Percentiles rank a stretch among this genome's conserved stretches.
These are phyloP conservation scores for Antheraea pernyi DNA, from an alignment of 1,140 invertebrate species.

Conservation along the genomic window DNA sequence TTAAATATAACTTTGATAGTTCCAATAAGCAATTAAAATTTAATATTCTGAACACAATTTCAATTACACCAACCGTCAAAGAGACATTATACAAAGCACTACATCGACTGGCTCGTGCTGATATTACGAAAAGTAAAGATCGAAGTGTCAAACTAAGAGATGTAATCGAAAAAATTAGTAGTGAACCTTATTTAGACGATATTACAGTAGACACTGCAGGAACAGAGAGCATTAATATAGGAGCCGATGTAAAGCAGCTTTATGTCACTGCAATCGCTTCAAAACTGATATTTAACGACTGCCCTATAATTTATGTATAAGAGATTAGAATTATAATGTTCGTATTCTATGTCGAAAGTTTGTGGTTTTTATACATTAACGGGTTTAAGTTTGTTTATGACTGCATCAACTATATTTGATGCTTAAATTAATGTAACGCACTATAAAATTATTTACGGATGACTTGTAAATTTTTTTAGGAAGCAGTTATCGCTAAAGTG, in stretches of 20 bases:
- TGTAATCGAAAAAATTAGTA: slow-evolving; percentile 23
- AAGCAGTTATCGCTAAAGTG: neutral
- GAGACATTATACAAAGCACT: slow-evolving; percentile 38
- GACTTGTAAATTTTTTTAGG: neutral
- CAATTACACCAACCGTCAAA: slow-evolving; percentile 36
- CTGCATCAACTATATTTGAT: slow-evolving; percentile 10
- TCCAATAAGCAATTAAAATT: neutral
- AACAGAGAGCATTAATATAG: slow-evolving; percentile 24
- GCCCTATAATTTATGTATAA: slow-evolving; percentile 59
- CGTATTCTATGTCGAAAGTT: slow-evolving; percentile 46
- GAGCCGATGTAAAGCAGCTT: slow-evolving; percentile 44
- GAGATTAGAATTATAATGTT: slow-evolving; percentile 64
- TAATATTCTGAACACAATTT: slow-evolving; percentile 20
- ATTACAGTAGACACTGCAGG: slow-evolving; percentile 28
- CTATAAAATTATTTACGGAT: slow-evolving; percentile 1
- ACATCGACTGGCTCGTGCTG: slow-evolving; percentile 44
- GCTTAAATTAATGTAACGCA: neutral
- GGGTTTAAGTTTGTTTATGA: slow-evolving; percentile 23
- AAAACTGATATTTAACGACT: slow-evolving; percentile 65
- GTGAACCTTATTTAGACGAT: slow-evolving; percentile 25
- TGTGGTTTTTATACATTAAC: slow-evolving; percentile 36
- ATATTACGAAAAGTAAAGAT: slow-evolving; percentile 45
- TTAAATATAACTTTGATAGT: neutral
- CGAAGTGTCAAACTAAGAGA: slow-evolving; percentile 29
- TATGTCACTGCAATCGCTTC: slow-evolving; percentile 56